These are phyloP conservation scores for Mormyrus hasselquistii DNA, from an alignment of 2,797 vertebrate genomes.

Conservation along the genomic window DNA sequence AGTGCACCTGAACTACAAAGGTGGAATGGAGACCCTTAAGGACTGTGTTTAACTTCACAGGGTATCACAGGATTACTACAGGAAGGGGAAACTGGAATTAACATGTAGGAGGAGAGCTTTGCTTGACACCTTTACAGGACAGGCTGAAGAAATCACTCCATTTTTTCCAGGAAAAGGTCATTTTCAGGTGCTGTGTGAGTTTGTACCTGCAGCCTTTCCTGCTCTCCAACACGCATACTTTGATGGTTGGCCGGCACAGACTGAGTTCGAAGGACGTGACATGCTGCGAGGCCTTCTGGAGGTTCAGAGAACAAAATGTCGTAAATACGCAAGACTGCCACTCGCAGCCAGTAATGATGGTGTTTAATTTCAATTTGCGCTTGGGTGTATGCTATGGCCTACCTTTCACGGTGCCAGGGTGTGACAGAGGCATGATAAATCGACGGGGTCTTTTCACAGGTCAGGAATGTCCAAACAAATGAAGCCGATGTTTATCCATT, in stretches of 20 bases:
- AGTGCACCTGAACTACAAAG: background rate
- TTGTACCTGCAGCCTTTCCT: background rate
- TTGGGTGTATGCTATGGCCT: background rate
- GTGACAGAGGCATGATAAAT: slow-evolving; percentile 32
- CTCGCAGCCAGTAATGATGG: slow-evolving; percentile 11
- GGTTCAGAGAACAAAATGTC: slow-evolving; percentile 18
- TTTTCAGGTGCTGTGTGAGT: background rate
- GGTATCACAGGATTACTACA: background rate
- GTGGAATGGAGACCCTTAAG: background rate
- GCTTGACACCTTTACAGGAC: background rate
- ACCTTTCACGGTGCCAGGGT: slow-evolving; percentile 7
- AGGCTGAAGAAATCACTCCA: background rate
- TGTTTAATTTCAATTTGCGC: slow-evolving; percentile 10
- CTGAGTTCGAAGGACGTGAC: slow-evolving; percentile 25
- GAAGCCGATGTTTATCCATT: background rate
- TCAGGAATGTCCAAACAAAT: background rate
- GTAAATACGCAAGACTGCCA: slow-evolving; percentile 27
- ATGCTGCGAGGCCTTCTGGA: background rate
- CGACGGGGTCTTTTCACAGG: slow-evolving; percentile 9
- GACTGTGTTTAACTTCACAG: background rate
- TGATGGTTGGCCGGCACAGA: slow-evolving; percentile 20
- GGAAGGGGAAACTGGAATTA: background rate
- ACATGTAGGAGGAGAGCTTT: background rate
- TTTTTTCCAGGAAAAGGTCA: background rate
- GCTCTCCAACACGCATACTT: slow-evolving; percentile 13